Evolutionary conservation across 2,797 vertebrate species (phyloP).

Genomic region (Aldrovandia affinis): DNA sequence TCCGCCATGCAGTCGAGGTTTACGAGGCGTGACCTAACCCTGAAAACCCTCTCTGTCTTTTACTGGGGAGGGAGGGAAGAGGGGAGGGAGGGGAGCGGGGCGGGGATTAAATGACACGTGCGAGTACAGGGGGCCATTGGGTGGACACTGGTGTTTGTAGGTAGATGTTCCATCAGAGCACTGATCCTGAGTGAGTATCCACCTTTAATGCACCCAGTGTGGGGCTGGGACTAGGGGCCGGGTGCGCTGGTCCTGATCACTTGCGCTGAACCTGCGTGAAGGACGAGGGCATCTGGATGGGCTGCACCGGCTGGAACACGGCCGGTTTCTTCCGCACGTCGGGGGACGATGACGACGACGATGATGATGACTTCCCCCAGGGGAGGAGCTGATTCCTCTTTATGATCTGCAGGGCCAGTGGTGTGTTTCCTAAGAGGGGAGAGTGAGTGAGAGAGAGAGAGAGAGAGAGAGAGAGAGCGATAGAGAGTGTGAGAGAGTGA

Average conservation of each 20-base stretch:
- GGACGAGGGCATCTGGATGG: constrained; percentile 84
- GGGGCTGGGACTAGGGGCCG: background rate
- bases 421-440: constrained; percentile 84
- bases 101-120: constrained; percentile 82
- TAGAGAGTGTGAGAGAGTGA: background rate
- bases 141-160: constrained; percentile 63
- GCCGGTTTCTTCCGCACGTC: constrained; percentile 86
- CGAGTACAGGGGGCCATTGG: constrained; percentile 85
- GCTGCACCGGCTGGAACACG: constrained; percentile 64
- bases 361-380: constrained; percentile 75
- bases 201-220: background rate
- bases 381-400: constrained; percentile 97
- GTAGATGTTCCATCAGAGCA: background rate
- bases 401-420: constrained; percentile 98
- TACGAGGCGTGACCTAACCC: too few relatives aligned
- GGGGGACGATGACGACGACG: constrained; percentile 82
- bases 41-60: constrained; percentile 14
- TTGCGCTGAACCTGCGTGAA: constrained; percentile 92
- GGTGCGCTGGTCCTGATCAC: constrained; percentile 77
- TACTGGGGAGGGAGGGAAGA: background rate
- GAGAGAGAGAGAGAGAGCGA: background rate
- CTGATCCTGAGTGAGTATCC: constrained; percentile 1
- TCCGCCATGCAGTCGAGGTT: background rate
- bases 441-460: background rate
- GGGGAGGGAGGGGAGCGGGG: too few relatives aligned